Conservation (phyloP, 2,113 vertebrate species). For the Muscicapa adusta region DNA sequence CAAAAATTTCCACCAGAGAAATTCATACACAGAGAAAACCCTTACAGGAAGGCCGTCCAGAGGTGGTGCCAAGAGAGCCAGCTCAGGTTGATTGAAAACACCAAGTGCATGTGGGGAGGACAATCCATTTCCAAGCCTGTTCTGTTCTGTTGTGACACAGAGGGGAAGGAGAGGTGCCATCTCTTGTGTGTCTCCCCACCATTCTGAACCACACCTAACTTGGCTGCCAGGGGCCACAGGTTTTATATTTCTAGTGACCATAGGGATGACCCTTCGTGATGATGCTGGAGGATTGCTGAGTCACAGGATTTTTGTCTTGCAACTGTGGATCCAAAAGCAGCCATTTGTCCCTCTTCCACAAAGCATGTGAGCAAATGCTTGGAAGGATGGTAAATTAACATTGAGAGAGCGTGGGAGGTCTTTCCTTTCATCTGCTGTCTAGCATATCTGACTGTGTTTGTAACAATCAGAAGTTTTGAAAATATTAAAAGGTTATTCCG, state of each 20-base stretch:
- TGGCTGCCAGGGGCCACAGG: accelerated
- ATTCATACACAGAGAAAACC: not conserved
- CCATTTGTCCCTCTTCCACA: not conserved
- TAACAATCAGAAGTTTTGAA: not conserved
- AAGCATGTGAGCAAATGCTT: not conserved
- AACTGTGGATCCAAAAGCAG: not conserved
- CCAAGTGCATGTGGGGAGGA: accelerated
- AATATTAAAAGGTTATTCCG: not conserved
- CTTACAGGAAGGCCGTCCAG: not conserved
- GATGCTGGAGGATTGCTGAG: not conserved
- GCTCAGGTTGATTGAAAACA: not conserved
- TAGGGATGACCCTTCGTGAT: not conserved
- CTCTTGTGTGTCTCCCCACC: not conserved
- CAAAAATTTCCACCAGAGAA: not conserved
- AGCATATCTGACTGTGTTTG: not conserved
- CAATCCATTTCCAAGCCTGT: not conserved
- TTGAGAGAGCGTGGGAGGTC: not conserved
- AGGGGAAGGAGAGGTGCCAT: not conserved
- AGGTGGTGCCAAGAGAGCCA: not conserved
- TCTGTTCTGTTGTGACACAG: not conserved
- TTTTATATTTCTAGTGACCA: not conserved
- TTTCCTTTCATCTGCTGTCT: not conserved
- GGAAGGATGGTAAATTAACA: not conserved
- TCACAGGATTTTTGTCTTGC: not conserved
- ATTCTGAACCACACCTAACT: not conserved